Evolutionary conservation across 2,797 vertebrate genomes (phyloP), one percentile per base, ranked within the genome.

Genomic region (Labroides dimidiatus): DNA sequence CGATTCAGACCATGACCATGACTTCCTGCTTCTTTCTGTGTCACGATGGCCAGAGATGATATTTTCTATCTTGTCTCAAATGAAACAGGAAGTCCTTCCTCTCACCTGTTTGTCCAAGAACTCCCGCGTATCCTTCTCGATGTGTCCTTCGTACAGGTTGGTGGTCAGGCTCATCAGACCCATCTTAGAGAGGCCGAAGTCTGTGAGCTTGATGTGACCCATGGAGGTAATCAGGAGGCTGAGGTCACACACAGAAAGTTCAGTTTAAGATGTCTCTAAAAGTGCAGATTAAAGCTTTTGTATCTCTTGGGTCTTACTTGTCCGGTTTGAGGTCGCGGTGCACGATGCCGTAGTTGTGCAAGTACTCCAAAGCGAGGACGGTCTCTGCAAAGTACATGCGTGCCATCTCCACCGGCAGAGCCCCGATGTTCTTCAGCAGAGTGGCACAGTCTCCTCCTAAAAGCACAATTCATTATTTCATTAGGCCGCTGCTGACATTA

Each of bases 311-410:
- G 3, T 66, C 94, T 85, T 89, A 97, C 96, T 97, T 97, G 93
- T 97, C 96, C 2, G 96, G 96, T 75, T 97, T 97, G 80, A 97
- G 96, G 80, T 97, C 96, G 0, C 96, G 94, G 78, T 97, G 96
- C 16, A 97, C 96, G 0, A 97, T 96, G 67, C 96, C 96, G 0
- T 97, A 97, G 85, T 97, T 97, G 88, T 97, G 96, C 19, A 97
- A 86, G 65, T 97, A 97, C 79, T 97, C 96, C 0, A 97, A 88
- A 0, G 96, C 96, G 1, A 97, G 92, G 21, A 97, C 94, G 0
- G 96, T 97, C 88, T 97, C 96, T 11, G 96, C 96, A 0, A 97
- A 97, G 90, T 97, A 97, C 93, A 97, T 94, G n/a, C 96, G 95
- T 0, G 95, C 95, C 94, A 97, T 95, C 67, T 97, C 96, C 84